A percentile compares a stretch with the other conserved stretches of the same genome.
These are phyloP conservation scores for Noctua janthe DNA, from an alignment of 2,888 invertebrate species.

Conservation along the genomic window DNA sequence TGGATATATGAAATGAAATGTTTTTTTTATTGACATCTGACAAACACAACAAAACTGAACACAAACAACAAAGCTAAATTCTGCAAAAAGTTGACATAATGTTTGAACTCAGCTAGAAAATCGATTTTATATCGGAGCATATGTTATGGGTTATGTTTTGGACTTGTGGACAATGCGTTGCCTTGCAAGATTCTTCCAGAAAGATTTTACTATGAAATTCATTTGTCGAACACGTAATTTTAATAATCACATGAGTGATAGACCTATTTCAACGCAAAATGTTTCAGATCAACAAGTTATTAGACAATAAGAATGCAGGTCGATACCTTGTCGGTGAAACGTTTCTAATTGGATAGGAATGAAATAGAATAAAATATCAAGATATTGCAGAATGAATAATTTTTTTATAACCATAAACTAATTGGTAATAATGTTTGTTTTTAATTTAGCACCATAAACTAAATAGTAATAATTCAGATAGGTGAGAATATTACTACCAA, in stretches of 20 bases:
- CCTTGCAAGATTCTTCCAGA: too few species aligned
- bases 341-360: neutral
- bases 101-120: neutral
- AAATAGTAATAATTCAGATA: neutral
- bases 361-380: neutral
- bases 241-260: too few species aligned
- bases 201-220: too few species aligned
- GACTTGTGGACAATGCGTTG: too few species aligned
- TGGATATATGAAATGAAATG: conserved; percentile 51
- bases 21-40: conserved; percentile 61
- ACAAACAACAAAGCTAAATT: conserved; percentile 38
- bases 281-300: too few species aligned
- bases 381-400: conserved; percentile 5
- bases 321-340: neutral
- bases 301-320: neutral
- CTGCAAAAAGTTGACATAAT: conserved; percentile 23
- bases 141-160: neutral
- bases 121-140: too few species aligned
- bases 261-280: too few species aligned
- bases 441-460: neutral
- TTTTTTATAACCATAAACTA: neutral
- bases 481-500: neutral
- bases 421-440: neutral
- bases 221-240: too few species aligned
- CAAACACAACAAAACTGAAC: conserved; percentile 39